Evolutionary conservation across 2,888 invertebrate genomes (phyloP).

Genomic region (Spilarctia lutea): DNA sequence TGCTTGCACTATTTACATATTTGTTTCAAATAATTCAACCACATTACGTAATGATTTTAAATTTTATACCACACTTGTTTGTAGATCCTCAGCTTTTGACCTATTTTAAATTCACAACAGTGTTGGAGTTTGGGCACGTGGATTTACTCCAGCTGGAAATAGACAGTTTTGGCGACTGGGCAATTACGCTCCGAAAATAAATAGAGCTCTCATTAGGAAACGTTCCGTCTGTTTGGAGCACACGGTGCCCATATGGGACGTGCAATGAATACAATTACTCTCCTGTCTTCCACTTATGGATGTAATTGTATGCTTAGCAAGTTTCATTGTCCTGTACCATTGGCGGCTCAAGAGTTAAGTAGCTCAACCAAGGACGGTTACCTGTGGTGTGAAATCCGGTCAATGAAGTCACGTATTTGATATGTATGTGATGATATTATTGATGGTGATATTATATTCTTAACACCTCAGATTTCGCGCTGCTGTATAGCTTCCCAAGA

Average conservation of each 20-base stretch:
- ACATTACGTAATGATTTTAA: slow-evolving; percentile 47
- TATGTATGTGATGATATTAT: slow-evolving; percentile 52
- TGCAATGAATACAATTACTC: slow-evolving; percentile 69
- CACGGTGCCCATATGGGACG: slow-evolving; percentile 57
- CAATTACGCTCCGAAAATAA: slow-evolving; percentile 48
- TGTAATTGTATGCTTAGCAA: slow-evolving; percentile 67
- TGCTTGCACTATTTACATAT: neutral
- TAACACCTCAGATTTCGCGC: slow-evolving; percentile 60
- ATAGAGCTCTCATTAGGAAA: slow-evolving; percentile 55
- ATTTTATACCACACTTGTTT: slow-evolving; percentile 42
- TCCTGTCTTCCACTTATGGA: slow-evolving; percentile 60
- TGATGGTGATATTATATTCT: slow-evolving; percentile 46
- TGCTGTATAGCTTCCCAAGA: slow-evolving; percentile 64
- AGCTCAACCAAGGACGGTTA: slow-evolving; percentile 73
- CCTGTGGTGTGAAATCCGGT: slow-evolving; percentile 64
- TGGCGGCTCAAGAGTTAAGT: slow-evolving; percentile 61
- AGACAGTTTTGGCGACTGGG: slow-evolving; percentile 44
- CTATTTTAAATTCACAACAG: slow-evolving; percentile 65
- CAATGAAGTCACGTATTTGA: slow-evolving; percentile 67
- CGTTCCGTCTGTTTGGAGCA: slow-evolving; percentile 45
- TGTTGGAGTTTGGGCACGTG: slow-evolving; percentile 61
- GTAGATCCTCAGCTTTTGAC: slow-evolving; percentile 51
- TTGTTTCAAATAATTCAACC: neutral
- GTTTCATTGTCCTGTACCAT: slow-evolving; percentile 69
- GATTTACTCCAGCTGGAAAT: slow-evolving; percentile 55